Conservation (phyloP, 2,888 invertebrate genomes). For the Tinea pellionella region DNA sequence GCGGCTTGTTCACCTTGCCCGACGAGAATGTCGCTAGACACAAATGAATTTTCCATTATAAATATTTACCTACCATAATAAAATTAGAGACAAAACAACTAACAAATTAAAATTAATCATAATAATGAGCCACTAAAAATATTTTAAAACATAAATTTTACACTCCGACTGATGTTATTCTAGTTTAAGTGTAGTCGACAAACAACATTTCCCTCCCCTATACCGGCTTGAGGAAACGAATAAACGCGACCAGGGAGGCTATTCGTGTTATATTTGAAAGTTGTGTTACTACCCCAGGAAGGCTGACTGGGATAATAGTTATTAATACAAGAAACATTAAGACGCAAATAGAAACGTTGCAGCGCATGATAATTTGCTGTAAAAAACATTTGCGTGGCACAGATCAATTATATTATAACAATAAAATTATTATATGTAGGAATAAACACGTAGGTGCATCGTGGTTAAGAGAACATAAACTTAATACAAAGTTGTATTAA, state of each 20-base stretch:
- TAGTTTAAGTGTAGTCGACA: no score
- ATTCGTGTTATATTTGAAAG: no score
- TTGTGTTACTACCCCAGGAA: no score
- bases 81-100: not conserved
- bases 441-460: not conserved
- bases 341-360: not conserved
- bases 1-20: slow-evolving; percentile 41
- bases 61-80: slow-evolving; percentile 1
- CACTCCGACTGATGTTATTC: no score
- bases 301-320: no score
- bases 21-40: slow-evolving; percentile 34
- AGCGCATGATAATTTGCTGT: not conserved
- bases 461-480: not conserved
- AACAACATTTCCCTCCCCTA: no score
- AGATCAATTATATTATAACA: not conserved
- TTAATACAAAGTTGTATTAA: not conserved
- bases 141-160: not conserved
- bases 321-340: not conserved
- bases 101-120: not conserved
- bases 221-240: no score
- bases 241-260: no score
- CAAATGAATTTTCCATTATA: slow-evolving; percentile 28
- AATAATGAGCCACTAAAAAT: not conserved
- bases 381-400: not conserved
- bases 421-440: not conserved